Evolutionary conservation across 2,113 vertebrate species (phyloP).

Genomic region (Haemorhous mexicanus): DNA sequence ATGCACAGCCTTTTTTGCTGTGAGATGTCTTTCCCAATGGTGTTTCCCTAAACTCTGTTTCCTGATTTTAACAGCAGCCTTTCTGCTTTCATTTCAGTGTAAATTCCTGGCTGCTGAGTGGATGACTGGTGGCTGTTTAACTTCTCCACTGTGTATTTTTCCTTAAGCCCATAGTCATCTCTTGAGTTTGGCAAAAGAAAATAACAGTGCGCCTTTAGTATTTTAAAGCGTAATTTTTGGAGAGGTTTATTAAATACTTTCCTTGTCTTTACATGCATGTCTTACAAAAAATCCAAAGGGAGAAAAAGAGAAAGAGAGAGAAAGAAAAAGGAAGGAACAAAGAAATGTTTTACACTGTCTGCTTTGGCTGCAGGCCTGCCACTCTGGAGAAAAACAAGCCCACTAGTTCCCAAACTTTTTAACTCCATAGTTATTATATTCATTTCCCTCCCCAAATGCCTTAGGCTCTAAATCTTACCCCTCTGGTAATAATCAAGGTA

Average conservation of each 20-base stretch:
- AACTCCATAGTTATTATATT: background rate
- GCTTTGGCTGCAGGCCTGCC: background rate
- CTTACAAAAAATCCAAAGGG: background rate
- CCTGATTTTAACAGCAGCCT: background rate
- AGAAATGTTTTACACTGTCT: background rate
- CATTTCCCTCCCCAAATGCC: background rate
- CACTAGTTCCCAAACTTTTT: background rate
- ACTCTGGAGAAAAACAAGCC: background rate
- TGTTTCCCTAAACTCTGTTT: background rate
- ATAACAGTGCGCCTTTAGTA: background rate
- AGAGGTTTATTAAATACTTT: background rate
- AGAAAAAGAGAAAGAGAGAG: background rate
- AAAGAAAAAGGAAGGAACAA: background rate
- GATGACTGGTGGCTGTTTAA: background rate
- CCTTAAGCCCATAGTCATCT: background rate
- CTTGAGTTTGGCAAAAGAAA: background rate
- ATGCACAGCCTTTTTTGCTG: background rate
- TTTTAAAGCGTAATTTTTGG: background rate
- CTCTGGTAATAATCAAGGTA: background rate
- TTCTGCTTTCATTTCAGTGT: background rate
- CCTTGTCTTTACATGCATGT: background rate
- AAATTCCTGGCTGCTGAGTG: background rate
- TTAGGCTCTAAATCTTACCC: background rate
- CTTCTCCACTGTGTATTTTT: background rate
- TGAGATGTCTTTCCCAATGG: background rate